A percentile compares a stretch with the other conserved stretches of the same genome.
phyloP scores from a whole-genome alignment of 2,888 invertebrate genomes.

The Mesochorus sp. region DNA sequence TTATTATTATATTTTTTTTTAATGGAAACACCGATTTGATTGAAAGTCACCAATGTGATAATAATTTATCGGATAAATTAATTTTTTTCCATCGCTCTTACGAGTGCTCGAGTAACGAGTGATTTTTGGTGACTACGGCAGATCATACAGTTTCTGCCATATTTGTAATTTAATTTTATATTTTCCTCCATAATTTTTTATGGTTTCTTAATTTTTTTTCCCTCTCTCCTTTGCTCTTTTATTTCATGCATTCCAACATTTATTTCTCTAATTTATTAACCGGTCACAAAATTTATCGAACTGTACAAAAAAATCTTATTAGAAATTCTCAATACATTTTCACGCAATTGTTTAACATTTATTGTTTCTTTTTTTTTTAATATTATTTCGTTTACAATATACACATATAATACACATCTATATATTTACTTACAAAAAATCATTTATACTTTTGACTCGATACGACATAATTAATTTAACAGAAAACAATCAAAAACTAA shows the following conservation, averaged over 20 bases:
- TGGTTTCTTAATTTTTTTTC: constrained; percentile 15
- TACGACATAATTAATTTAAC: background rate
- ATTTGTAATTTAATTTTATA: background rate
- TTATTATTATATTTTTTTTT: background rate
- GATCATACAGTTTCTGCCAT: constrained; percentile 34
- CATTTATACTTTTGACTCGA: constrained; percentile 38
- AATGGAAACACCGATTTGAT: background rate
- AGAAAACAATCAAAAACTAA: constrained; percentile 18
- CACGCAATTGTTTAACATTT: constrained; percentile 41
- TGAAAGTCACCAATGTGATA: background rate
- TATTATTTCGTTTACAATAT: background rate
- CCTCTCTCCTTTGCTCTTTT: constrained; percentile 2
- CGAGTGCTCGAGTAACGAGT: constrained; percentile 61
- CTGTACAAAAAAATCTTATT: constrained; percentile 49
- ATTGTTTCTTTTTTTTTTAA: constrained; percentile 1
- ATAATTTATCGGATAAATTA: constrained; percentile 6
- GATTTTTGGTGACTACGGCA: constrained; percentile 44
- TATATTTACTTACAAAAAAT: constrained; percentile 33
- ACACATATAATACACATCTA: background rate
- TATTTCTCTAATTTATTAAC: background rate
- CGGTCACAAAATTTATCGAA: constrained; percentile 19
- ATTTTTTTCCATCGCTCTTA: constrained; percentile 23
- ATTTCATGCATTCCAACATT: background rate
- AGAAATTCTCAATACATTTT: constrained; percentile 52
- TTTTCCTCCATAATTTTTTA: background rate